Percentiles rank a stretch among this genome's conserved stretches.
Evolutionary conservation across 2,113 vertebrate genomes (phyloP).

Genomic region (Beaufortia kweichowensis): DNA sequence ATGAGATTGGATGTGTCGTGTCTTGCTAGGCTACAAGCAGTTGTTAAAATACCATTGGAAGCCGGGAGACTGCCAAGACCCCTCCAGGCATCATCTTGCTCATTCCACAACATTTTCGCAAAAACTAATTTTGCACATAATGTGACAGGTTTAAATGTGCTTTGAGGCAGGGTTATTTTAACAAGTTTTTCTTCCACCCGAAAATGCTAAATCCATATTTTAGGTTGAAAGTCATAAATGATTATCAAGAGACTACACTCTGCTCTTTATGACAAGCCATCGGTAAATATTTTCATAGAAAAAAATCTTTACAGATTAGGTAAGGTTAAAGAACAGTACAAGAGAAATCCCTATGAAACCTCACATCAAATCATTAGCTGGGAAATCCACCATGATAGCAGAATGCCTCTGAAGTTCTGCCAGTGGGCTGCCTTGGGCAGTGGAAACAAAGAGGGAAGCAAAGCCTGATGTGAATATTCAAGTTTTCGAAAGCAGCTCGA

Average conservation of each 20-base stretch:
- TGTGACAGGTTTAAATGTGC: slow-evolving; percentile 7
- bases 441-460: slow-evolving; percentile 56
- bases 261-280: slow-evolving; percentile 16
- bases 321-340: slow-evolving; percentile 1
- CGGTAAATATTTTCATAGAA: slow-evolving; percentile 25
- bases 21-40: background rate
- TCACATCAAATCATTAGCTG: slow-evolving; percentile 52
- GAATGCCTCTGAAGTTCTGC: slow-evolving; percentile 62
- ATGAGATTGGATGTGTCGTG: background rate
- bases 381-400: slow-evolving; percentile 37
- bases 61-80: background rate
- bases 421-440: slow-evolving; percentile 62
- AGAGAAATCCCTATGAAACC: slow-evolving; percentile 37
- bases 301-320: slow-evolving; percentile 1
- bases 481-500: background rate
- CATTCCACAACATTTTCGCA: slow-evolving; percentile 7
- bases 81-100: background rate
- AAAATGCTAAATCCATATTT: slow-evolving; percentile 22
- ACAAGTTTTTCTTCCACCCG: background rate
- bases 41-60: slow-evolving; percentile 41
- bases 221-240: background rate
- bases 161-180: slow-evolving; percentile 1
- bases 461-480: slow-evolving; percentile 55
- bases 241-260: slow-evolving; percentile 27
- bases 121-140: slow-evolving; percentile 15